Evolutionary conservation across 2,113 vertebrate species (phyloP).

Genomic region (Galemys pyrenaicus): DNA sequence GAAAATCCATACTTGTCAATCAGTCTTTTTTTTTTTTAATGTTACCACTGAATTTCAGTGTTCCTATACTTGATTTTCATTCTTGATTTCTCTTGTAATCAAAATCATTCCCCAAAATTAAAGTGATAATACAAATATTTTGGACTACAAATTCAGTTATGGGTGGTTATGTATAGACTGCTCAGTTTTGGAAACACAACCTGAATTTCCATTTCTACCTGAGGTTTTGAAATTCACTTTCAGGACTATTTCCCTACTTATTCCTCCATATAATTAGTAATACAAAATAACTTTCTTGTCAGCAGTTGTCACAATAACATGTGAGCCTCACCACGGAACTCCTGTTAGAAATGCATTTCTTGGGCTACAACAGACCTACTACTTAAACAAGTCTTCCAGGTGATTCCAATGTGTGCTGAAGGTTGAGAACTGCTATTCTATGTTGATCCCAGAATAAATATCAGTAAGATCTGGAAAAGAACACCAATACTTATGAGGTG

Average conservation of each 20-base stretch:
- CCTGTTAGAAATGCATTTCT: neutral
- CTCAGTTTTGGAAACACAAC: neutral
- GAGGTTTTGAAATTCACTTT: constrained; percentile 21
- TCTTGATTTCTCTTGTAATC: constrained; percentile 5
- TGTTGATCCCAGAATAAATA: neutral
- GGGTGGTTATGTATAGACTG: neutral
- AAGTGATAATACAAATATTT: neutral
- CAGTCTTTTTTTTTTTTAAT: neutral
- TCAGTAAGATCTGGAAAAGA: neutral
- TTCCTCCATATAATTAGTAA: neutral
- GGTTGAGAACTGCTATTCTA: neutral
- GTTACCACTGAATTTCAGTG: neutral
- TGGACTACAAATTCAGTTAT: neutral
- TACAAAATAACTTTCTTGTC: neutral
- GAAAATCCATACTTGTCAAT: neutral
- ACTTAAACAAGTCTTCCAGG: neutral
- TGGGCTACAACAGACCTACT: neutral
- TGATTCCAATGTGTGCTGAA: neutral
- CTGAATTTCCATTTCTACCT: constrained; percentile 30
- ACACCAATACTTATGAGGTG: neutral
- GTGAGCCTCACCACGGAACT: neutral
- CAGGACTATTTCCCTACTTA: neutral
- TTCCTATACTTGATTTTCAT: constrained; percentile 22
- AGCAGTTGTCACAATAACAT: neutral
- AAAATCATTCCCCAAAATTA: neutral